Base-by-base conservation (phyloP, 2,888 invertebrate species). In the Aelia acuminata region DNA sequence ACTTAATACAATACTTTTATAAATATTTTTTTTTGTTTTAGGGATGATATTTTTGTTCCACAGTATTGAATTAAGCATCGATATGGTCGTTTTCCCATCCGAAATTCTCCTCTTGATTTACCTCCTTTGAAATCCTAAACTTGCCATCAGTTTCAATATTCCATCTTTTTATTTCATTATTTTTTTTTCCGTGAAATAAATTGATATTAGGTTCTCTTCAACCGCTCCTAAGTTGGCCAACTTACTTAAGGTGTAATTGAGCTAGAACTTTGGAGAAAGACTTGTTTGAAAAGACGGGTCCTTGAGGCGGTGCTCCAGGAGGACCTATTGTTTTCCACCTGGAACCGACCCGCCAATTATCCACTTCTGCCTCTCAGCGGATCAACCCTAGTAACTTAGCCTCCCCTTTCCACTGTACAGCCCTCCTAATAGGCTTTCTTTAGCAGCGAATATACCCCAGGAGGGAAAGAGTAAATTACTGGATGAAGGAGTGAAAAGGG, bases 281-380 rank as follows among this genome's bases (percentile, higher is more conserved):
- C 80, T 80, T 80, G 63, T 70, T 43, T 80, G 43, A 80, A n/a
- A n/a, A 13, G 80, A n/a, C 22, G 0, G 22, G 22, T 18, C 43
- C 80, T 80, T 20, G 63, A 70, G 80, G n/a, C 22, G 43, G n/a
- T 39, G 11, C 22, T n/a, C 4, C 15, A 11, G 0, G n/a, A 47
- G n/a, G 70, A n/a, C 80, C 80, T 39, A 80, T 80, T 80, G 43
- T 39, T 47, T 15, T 18, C 8, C 5, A 26, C 70, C 4, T 18
- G 70, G 70, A 70, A 35, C 80, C 22, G n/a, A n/a, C 80, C n/a
- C n/a, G 43, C n/a, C 80, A 11, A 80, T 80, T 80, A 80, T 39
- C 43, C 80, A 80, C 43, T 80, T n/a, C 43, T 47, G n/a, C 10
- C 43, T n/a, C 43, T 43, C 31, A 43, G 1, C n/a, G 80, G 80